phyloP scores from a whole-genome alignment of 2,888 invertebrate species.

The Nymphalis polychloros region DNA sequence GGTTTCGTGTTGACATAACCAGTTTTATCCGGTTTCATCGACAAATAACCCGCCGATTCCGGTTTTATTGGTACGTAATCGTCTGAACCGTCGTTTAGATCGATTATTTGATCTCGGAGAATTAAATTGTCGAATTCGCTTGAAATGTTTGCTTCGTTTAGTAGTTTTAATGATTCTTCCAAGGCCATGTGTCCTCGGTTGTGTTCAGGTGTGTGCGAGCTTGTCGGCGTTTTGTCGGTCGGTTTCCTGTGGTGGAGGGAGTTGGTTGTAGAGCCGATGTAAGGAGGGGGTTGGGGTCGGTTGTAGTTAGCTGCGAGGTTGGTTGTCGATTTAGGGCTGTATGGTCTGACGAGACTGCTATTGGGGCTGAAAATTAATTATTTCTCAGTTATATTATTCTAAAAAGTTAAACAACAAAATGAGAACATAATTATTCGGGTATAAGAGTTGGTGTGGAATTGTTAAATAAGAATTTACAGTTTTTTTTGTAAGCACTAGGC shows the following conservation, averaged over 20 bases:
- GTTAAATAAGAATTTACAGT: too few relatives aligned
- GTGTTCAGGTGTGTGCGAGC: conserved; percentile 62
- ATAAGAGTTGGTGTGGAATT: too few relatives aligned
- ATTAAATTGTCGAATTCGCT: conserved; percentile 56
- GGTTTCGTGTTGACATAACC: conserved; percentile 44
- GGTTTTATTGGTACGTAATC: conserved; percentile 71
- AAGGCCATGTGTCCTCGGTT: conserved; percentile 59
- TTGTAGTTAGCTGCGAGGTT: conserved; percentile 72
- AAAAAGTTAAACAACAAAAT: too few relatives aligned
- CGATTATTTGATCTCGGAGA: conserved; percentile 67
- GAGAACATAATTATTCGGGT: too few relatives aligned
- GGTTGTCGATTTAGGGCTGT: conserved; percentile 73
- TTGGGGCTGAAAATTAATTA: conserved; percentile 70
- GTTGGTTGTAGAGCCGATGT: conserved; percentile 58
- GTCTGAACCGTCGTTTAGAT: conserved; percentile 64
- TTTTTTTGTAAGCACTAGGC: too few relatives aligned
- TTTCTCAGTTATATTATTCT: too few relatives aligned
- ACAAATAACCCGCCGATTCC: conserved; percentile 36
- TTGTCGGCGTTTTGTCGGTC: conserved; percentile 48
- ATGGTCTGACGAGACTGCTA: conserved; percentile 78
- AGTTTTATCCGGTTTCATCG: conserved; percentile 42
- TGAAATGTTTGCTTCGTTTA: conserved; percentile 74
- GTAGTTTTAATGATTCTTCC: conserved; percentile 72
- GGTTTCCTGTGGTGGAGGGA: conserved; percentile 67
- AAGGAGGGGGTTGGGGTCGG: conserved; percentile 76